Percentiles rank a stretch among this genome's conserved stretches.
These are phyloP conservation scores for Micropoecilia bifurca DNA, from an alignment of 2,797 vertebrate species.

Conservation along the genomic window DNA sequence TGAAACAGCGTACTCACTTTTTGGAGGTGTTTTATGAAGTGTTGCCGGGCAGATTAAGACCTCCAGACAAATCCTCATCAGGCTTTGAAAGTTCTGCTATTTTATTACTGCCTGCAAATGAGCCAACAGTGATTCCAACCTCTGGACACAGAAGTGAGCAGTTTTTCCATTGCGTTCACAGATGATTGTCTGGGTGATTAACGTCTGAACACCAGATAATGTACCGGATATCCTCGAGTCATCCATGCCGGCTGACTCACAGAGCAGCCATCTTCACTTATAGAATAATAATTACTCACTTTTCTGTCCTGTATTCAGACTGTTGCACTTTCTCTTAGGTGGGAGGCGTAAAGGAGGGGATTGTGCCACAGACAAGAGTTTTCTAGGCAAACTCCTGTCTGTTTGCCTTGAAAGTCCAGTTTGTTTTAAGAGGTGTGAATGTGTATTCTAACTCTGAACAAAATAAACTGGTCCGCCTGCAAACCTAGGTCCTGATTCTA, in stretches of 20 bases:
- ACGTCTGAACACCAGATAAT: neutral
- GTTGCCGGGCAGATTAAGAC: neutral
- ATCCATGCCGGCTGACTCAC: constrained; percentile 5
- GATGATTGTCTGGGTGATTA: neutral
- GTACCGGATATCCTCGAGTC: neutral
- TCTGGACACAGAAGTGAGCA: neutral
- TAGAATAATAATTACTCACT: neutral
- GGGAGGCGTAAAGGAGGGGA: constrained; percentile 7
- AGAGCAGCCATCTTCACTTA: neutral
- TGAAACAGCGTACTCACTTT: neutral
- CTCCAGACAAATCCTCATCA: neutral
- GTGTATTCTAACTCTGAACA: too few species aligned
- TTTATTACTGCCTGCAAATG: neutral
- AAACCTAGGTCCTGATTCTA: too few species aligned
- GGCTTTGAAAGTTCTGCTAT: neutral
- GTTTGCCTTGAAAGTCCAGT: too few species aligned
- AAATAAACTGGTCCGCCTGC: too few species aligned
- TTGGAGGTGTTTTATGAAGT: neutral
- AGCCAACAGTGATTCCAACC: neutral
- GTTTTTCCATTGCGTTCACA: neutral
- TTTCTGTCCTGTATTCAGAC: neutral
- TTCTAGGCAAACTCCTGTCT: too few species aligned
- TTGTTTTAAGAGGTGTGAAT: too few species aligned
- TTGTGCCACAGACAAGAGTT: too few species aligned
- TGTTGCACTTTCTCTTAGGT: constrained; percentile 7